These are phyloP conservation scores for Siniperca obscura DNA, from an alignment of 2,797 vertebrate species.

Conservation along the genomic window DNA sequence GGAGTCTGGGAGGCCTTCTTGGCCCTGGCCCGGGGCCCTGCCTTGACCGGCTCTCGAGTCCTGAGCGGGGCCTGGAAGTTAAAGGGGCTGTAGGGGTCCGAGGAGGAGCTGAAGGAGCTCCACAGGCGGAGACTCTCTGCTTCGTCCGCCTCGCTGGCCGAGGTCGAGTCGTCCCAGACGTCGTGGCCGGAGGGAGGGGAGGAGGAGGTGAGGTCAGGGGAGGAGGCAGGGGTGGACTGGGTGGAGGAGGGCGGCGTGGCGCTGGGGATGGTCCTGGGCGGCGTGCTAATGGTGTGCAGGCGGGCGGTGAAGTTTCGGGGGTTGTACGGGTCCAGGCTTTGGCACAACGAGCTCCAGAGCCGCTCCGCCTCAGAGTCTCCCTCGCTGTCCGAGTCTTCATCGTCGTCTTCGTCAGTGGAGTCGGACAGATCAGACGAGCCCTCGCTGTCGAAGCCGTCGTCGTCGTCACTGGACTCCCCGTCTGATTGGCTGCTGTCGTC, in stretches of 20 bases:
- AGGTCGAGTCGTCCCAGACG: constrained; percentile 78
- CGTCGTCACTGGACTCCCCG: constrained; percentile 74
- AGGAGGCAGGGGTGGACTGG: constrained; percentile 39
- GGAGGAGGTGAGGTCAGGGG: constrained; percentile 26
- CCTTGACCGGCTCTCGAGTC: constrained; percentile 43
- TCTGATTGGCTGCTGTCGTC: constrained; percentile 84
- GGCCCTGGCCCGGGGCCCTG: background rate
- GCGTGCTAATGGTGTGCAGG: constrained; percentile 78
- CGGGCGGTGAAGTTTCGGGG: constrained; percentile 91
- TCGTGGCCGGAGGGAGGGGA: constrained; percentile 51
- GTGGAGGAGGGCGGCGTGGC: constrained; percentile 47
- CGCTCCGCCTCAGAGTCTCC: constrained; percentile 80
- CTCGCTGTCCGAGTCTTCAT: constrained; percentile 59
- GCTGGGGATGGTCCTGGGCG: constrained; percentile 68
- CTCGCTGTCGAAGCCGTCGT: constrained; percentile 93
- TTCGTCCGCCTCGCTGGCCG: constrained; percentile 86
- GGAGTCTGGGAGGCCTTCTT: constrained; percentile 1
- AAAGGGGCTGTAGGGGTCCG: constrained; percentile 92
- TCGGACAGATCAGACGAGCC: constrained; percentile 81
- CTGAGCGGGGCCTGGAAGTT: constrained; percentile 90
- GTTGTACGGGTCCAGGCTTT: constrained; percentile 89
- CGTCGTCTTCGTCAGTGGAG: constrained; percentile 62
- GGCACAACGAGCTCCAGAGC: constrained; percentile 88
- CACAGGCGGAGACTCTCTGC: constrained; percentile 88
- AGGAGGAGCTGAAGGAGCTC: constrained; percentile 88